A percentile compares a stretch with the other conserved stretches of the same genome.
phyloP scores from a whole-genome alignment of 2,797 vertebrate species.

The Chrysocyon brachyurus region DNA sequence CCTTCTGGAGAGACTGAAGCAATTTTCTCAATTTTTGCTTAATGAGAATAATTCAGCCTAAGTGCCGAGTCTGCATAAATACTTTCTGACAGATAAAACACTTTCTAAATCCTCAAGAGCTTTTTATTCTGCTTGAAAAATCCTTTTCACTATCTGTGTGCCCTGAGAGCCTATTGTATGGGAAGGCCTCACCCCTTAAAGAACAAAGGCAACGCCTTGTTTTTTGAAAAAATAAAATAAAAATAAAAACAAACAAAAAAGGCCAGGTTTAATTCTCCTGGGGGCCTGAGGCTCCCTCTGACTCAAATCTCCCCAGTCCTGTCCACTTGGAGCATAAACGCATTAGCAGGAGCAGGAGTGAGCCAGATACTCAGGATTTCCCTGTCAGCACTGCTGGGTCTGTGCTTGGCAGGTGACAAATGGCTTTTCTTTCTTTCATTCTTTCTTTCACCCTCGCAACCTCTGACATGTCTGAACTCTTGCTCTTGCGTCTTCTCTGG shows the following conservation, averaged over 20 bases:
- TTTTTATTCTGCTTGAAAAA: slow-evolving; percentile 53
- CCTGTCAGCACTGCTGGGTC: background rate
- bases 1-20: slow-evolving; percentile 63
- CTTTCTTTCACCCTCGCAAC: background rate
- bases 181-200: background rate
- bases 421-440: slow-evolving; percentile 43
- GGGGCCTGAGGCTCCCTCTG: background rate
- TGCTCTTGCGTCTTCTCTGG: background rate
- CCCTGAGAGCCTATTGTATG: background rate
- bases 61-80: slow-evolving; percentile 67
- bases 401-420: background rate
- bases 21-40: slow-evolving; percentile 77
- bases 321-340: background rate
- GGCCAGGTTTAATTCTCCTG: background rate
- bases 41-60: slow-evolving; percentile 69
- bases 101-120: slow-evolving; percentile 69
- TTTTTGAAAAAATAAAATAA: background rate
- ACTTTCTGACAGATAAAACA: slow-evolving; percentile 72
- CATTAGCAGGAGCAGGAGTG: background rate
- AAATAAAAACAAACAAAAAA: background rate
- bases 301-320: background rate
- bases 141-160: background rate
- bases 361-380: background rate
- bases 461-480: slow-evolving; percentile 42
- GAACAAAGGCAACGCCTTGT: background rate